Evolutionary conservation across 2,888 invertebrate genomes (phyloP), one percentile per base, ranked within the genome.

Genomic region (Subacronicta megacephala): DNA sequence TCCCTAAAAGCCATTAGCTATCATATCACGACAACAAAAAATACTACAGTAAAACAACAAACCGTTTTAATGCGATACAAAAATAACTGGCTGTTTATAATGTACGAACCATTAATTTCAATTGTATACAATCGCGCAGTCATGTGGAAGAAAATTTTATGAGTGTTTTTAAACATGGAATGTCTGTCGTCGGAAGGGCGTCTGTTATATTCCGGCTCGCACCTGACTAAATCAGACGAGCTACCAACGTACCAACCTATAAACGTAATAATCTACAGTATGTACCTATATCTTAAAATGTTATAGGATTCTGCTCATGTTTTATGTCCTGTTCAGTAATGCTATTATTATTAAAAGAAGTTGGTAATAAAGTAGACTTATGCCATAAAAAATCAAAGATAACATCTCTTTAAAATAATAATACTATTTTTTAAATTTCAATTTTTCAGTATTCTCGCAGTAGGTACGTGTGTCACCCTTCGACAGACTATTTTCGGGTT

Each of bases 71-170:
- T 83, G 80, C 72, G 65, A 67, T 77, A 81, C 81, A 79, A 81
- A 83, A 88, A 88, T 88, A 89, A 78, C 86, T 72, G 75, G 66
- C 56, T 76, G 80, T 82, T 81, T 77, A 78, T 80, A 82, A 80
- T 81, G 81, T 80, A 76, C 80, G 71, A 81, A 68, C 83, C 83
- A 88, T 87, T 88, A 85, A 85, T 83, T 83, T 82, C 71, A 80
- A 82, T 81, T 82, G 84, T 84, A 78, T 73, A 82, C 82, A 68
- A 76, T 75, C 66, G 67, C 62, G 76, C 80, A 77, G 74, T 80
- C 80, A 75, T 76, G 78, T 78, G 75, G 66, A 80, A 80, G 78
- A 81, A 75, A 70, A 79, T 80, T 78, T 75, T 77, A 69, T 62
- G 77, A 72, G 70, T 73, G 66, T 74, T 75, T 70, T 68, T 61